Conservation (phyloP, 2,797 vertebrate species). For the Borostomias antarcticus region DNA sequence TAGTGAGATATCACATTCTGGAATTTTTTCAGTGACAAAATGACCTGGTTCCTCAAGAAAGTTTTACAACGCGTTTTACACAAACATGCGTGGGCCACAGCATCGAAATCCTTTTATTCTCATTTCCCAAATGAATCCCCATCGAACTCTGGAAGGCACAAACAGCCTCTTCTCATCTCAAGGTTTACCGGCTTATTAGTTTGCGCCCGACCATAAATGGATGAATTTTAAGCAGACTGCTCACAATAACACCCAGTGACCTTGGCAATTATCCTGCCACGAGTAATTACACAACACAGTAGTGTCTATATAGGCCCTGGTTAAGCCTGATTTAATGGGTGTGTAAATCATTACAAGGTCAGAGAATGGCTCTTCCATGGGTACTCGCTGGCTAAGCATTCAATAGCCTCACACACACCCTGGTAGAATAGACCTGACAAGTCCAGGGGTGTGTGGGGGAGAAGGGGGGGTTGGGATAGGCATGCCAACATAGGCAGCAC, state of each 20-base stretch:
- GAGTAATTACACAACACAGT: constrained; percentile 56
- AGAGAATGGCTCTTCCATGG: constrained; percentile 50
- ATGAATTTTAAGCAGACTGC: constrained; percentile 51
- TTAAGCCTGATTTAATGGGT: constrained; percentile 65
- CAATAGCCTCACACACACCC: constrained; percentile 34
- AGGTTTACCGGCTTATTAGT: constrained; percentile 46
- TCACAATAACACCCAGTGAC: constrained; percentile 52
- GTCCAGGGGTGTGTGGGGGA: no score
- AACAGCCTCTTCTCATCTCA: constrained; percentile 30
- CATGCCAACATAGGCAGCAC: constrained; percentile 55
- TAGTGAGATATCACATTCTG: constrained; percentile 26
- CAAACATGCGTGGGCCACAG: constrained; percentile 2
- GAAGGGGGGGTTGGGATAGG: no score
- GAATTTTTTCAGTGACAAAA: no score
- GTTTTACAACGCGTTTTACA: no score
- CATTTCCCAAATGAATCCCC: constrained; percentile 18
- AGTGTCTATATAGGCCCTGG: constrained; percentile 52
- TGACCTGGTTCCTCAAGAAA: constrained; percentile 21
- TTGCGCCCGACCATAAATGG: constrained; percentile 29
- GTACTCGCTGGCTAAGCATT: constrained; percentile 46
- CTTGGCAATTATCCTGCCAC: constrained; percentile 55
- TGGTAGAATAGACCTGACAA: constrained; percentile 29
- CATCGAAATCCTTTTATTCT: constrained; percentile 4
- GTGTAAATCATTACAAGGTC: constrained; percentile 59
- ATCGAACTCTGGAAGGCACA: constrained; percentile 23